Base-by-base conservation (phyloP, 2,113 vertebrate species). In the Larimichthys crocea region DNA sequence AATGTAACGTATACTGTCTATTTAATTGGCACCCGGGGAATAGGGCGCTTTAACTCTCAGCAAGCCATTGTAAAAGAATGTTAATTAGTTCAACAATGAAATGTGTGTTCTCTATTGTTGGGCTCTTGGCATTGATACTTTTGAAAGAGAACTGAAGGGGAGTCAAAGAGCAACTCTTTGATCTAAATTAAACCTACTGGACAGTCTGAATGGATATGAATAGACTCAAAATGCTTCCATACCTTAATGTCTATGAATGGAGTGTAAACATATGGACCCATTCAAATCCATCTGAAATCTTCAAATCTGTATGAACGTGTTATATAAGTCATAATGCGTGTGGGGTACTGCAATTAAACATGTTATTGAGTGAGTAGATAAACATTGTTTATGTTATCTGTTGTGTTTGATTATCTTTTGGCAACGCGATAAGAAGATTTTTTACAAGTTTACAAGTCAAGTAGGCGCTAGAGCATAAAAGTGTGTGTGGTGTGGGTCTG, bases 81-180 rank as follows among this genome's bases (percentile, higher is more conserved):
- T 93, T 90, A 91, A 93, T 93, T 93, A 93, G 91, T 86, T 83
- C 63, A 84, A 80, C 86, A 91, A 91, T 88, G 85, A 92, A 86
- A 87, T 85, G 79, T 88, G 71, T 85, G 86, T 84, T 88, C 78
- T 72, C 85, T 73, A 81, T 92, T 92, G 87, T 91, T 65, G 67
- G 70, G 72, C 81, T 79, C 59, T 76, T 86, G 76, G 83, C 59
- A 90, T 83, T 85, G 87, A 89, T 90, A 88, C 83, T 67, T 86
- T 85, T 88, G 86, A 92, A 88, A 80, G 69, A 71, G 74, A 79
- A 72, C 71, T 79, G 67, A 87, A 74, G 76, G 74, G 69, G 79
- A 85, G 85, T 86, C 83, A 87, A 86, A 88, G 85, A 90, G 82
- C 83, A 80, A 53, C 44, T 83, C 86, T 88, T 92, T 86, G 76